Evolutionary conservation across 2,113 vertebrate species (phyloP), one percentile per base, ranked within the genome.

Genomic region (Dascyllus trimaculatus): DNA sequence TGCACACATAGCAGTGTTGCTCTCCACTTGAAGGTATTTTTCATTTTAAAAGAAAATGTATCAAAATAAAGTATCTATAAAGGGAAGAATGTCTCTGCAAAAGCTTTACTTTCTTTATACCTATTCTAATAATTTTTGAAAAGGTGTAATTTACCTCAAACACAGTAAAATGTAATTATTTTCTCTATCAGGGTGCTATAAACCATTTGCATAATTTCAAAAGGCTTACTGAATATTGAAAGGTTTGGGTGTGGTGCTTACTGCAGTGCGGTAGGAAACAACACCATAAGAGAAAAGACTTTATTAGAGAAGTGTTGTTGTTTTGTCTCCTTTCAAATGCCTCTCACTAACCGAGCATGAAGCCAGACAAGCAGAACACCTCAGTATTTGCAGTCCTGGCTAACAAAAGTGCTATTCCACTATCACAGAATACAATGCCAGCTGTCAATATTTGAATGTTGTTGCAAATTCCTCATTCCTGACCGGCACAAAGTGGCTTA

Each of bases 381-480:
- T 24, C 21, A 38, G 32, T 38, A 56, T 62, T 43, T 64, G 21
- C 48, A 22, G 54, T 57, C 40, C 52, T 49, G 21, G 26, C 5
- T 35, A 38, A 52, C 24, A 35, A 40, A 7, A n/a, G 59, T 63
- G n/a, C 1, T 57, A 14, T 61, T 52, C n/a, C 40, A 24, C 19
- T 18, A 51, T 11, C 24, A 22, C 56, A 56, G 45, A 64, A 25
- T 18, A 29, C 49, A 78, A 69, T 65, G 21, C 24, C 9, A 15
- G 17, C 24, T 56, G 49, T 64, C 71, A 71, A 49, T 29, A 57
- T 51, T 13, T 49, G 11, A 35, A n/a, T 60, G 51, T 14, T 46
- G 49, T 32, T 73, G 13, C 15, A 81, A 43, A 59, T 67, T 79
- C 53, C 29, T 79, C 62, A 68, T 60, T 43, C 32, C 29, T 32